Conservation (phyloP, 2,797 vertebrate species). For the Synanceia verrucosa region DNA sequence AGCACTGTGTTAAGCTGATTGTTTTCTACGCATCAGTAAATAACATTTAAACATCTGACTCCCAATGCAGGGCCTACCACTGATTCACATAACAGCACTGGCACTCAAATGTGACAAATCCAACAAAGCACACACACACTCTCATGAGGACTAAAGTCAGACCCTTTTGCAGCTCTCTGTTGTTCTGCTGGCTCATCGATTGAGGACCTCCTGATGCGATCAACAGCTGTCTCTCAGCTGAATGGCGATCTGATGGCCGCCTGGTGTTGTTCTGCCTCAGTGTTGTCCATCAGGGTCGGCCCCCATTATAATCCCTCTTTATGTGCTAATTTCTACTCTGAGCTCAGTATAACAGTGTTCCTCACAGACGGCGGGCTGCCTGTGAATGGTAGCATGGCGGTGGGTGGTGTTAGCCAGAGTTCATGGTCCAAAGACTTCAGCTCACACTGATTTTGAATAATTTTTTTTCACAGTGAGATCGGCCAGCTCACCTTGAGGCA, state of each 20-base stretch:
- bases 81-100: constrained; percentile 36
- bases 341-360: constrained; percentile 16
- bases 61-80: constrained; percentile 23
- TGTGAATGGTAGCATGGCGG: constrained; percentile 15
- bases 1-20: constrained; percentile 59
- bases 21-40: constrained; percentile 60
- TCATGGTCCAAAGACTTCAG: not conserved
- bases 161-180: constrained; percentile 27
- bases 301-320: constrained; percentile 15
- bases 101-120: constrained; percentile 58
- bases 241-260: constrained; percentile 40
- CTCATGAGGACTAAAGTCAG: constrained; percentile 11
- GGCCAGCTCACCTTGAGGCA: constrained; percentile 4
- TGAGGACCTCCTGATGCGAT: constrained; percentile 46
- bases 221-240: constrained; percentile 54
- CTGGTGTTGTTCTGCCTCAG: constrained; percentile 25
- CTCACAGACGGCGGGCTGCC: not conserved
- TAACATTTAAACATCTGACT: constrained; percentile 63
- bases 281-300: constrained; percentile 39
- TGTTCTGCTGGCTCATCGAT: constrained; percentile 42
- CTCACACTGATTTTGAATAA: not conserved
- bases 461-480: not conserved
- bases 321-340: constrained; percentile 33
- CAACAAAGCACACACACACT: constrained; percentile 10
- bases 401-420: constrained; percentile 19